Evolutionary conservation across 1,140 invertebrate genomes (phyloP).

Genomic region (Drosophila lacertosa): DNA sequence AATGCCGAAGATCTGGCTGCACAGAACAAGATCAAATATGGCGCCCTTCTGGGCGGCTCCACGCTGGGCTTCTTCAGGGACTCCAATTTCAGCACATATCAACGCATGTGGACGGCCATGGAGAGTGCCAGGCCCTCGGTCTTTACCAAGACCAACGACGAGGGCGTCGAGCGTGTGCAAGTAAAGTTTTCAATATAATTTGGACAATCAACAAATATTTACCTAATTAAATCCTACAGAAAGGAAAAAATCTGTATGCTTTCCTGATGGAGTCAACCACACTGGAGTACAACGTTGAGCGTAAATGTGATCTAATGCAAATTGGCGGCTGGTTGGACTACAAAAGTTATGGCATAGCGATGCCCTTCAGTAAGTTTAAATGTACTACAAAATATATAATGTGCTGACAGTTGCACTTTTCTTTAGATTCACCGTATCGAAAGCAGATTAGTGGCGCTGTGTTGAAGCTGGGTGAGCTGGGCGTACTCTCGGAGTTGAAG

Average conservation of each 20-base stretch:
- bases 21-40: conserved; percentile 95
- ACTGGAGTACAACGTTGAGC: conserved; percentile 94
- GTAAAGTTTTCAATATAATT: conserved; percentile 2
- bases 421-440: conserved; percentile 88
- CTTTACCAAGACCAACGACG: conserved; percentile 89
- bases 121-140: conserved; percentile 89
- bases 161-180: conserved; percentile 92
- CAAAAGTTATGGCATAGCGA: conserved; percentile 92
- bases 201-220: background rate
- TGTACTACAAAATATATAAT: background rate
- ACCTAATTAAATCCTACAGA: conserved; percentile 51
- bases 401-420: background rate
- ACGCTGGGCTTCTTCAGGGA: conserved; percentile 89
- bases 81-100: conserved; percentile 80
- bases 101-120: conserved; percentile 91
- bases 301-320: conserved; percentile 96
- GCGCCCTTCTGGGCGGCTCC: conserved; percentile 89
- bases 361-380: conserved; percentile 85
- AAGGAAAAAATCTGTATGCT: conserved; percentile 93
- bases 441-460: conserved; percentile 89
- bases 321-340: conserved; percentile 94
- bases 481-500: conserved; percentile 89
- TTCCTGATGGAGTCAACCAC: conserved; percentile 98
- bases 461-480: conserved; percentile 91
- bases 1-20: conserved; percentile 94